phyloP scores from a whole-genome alignment of 2,797 vertebrate genomes.

The Caiman crocodilus region DNA sequence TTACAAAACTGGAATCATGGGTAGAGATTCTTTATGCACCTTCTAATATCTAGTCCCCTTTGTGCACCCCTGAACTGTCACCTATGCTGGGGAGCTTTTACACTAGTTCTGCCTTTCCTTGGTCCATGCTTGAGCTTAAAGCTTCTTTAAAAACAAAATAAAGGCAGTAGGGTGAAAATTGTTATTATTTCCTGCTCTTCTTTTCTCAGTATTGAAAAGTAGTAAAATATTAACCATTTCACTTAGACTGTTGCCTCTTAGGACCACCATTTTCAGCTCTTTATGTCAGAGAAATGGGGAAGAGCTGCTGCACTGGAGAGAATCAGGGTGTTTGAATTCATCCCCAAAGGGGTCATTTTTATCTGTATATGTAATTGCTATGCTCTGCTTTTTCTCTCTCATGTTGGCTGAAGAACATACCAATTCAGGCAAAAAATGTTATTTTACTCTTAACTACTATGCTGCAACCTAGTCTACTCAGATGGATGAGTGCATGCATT shows the following conservation, averaged over 20 bases:
- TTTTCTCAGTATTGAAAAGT: not conserved
- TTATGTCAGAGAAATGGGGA: not conserved
- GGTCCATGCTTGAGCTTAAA: not conserved
- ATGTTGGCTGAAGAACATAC: not conserved
- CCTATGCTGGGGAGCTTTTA: not conserved
- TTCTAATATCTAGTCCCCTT: not conserved
- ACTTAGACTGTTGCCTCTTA: not conserved
- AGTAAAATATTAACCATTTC: not conserved
- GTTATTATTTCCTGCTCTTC: not conserved
- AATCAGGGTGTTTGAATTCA: constrained; percentile 24
- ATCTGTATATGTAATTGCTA: constrained; percentile 12
- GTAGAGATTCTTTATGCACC: not conserved
- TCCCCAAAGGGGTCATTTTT: constrained; percentile 5
- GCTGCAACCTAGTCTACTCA: constrained; percentile 42
- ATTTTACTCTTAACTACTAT: constrained; percentile 34
- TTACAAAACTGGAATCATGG: not conserved
- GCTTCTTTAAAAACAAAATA: not conserved
- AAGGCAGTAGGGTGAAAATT: not conserved
- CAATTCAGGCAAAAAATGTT: constrained; percentile 45
- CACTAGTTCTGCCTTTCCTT: not conserved
- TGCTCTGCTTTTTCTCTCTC: not conserved
- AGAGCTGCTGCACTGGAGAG: not conserved
- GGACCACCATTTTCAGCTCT: not conserved
- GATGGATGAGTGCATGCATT: constrained; percentile 54
- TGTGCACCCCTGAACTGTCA: not conserved